Evolutionary conservation across 2,888 invertebrate genomes (phyloP), one percentile per base, ranked within the genome.

Genomic region (Andrena bicolor): DNA sequence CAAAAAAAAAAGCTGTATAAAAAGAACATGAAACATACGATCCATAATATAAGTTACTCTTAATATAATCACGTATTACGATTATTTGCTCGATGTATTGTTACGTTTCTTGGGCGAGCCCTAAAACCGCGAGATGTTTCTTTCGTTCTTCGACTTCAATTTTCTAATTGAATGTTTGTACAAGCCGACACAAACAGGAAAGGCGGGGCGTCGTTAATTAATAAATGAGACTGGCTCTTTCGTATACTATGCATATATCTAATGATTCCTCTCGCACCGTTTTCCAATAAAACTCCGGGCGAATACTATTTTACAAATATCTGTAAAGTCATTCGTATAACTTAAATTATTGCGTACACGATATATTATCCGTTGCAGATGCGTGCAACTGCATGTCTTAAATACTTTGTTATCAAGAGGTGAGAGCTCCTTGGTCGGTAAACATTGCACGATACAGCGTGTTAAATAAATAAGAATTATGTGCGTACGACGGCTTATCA

Each of bases 391-490:
- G 65, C 78, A 35, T 32, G 53, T 51, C 35, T 66, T 58, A 78
- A 80, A 73, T 73, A 68, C 65, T 78, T 56, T 56, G 41, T 78
- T 61, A 63, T 66, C 48, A 35, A 69, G 58, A 83, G 61, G 80
- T 73, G 61, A 68, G 74, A 71, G 68, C 28, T 56, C 56, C 48
- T 66, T 75, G 56, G 65, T 80, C 75, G 58, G 20, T 80, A 72
- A 60, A 73, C 60, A 73, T 77, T 84, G 65, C 73, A 82, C 65
- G 63, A 23, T 80, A 60, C 28, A 53, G 26, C 20, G 23, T 65
- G 28, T 84, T 63, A 77, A 88, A 86, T 82, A 83, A 88, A 84
- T 84, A 85, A 26, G 5, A 69, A 51, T 63, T 78, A 81, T 71
- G 49, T 48, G 49, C 30, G 66, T n/a, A 69, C 49, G 69, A 35